Evolutionary conservation across 1,140 invertebrate genomes (phyloP).

Genomic region (Cataglyphis hispanica): DNA sequence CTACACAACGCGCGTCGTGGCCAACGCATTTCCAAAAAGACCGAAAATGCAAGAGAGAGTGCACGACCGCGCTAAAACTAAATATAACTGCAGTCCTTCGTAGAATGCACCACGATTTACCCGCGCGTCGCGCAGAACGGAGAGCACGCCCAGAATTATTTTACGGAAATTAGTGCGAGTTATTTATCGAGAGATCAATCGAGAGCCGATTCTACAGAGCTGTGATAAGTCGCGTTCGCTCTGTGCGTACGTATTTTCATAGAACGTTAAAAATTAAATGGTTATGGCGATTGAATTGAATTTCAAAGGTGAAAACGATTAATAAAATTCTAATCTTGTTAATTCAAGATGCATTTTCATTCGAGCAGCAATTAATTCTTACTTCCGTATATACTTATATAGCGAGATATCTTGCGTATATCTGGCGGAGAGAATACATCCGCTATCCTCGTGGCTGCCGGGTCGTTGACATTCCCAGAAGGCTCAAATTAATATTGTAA

Average conservation of each 20-base stretch:
- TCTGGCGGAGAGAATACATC: slow-evolving; percentile 45
- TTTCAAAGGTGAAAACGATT: neutral
- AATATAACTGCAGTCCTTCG: slow-evolving; percentile 81
- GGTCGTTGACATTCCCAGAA: slow-evolving; percentile 60
- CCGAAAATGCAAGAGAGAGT: slow-evolving; percentile 77
- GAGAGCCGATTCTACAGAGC: neutral
- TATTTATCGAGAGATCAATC: neutral
- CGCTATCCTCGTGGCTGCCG: slow-evolving; percentile 10
- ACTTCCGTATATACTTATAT: neutral
- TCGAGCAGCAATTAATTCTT: neutral
- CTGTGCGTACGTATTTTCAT: neutral
- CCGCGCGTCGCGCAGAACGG: slow-evolving; percentile 58
- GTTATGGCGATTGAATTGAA: neutral
- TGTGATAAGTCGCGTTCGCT: slow-evolving; percentile 19
- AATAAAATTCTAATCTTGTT: neutral
- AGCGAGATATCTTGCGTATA: neutral
- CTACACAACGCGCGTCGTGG: slow-evolving; percentile 37
- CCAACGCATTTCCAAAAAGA: slow-evolving; percentile 83
- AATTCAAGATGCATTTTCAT: neutral
- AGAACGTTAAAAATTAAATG: neutral
- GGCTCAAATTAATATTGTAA: slow-evolving; percentile 58
- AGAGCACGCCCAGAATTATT: slow-evolving; percentile 45
- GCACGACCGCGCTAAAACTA: slow-evolving; percentile 82
- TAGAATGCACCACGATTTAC: slow-evolving; percentile 76
- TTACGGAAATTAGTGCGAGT: slow-evolving; percentile 41